Conservation (phyloP, 2,797 vertebrate genomes). For the Pogonophryne albipinna region DNA sequence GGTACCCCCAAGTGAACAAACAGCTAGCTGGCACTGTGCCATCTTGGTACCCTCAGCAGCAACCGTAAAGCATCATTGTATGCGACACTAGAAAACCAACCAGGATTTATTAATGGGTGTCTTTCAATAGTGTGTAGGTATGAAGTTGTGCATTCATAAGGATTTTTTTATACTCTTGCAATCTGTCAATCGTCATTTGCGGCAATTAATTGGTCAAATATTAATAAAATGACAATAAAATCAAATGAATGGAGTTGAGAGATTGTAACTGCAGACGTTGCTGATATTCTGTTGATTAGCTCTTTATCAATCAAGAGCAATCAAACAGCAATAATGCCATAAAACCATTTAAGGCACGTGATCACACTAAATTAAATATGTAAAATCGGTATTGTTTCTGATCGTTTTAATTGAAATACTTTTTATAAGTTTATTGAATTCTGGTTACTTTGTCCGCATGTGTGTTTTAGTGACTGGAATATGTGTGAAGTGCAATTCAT, state of each 20-base stretch:
- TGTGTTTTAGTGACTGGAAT: neutral
- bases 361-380: no score
- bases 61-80: no score
- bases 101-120: neutral
- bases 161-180: neutral
- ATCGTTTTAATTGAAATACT: no score
- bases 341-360: neutral
- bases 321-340: neutral
- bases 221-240: conserved; percentile 4
- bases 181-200: conserved; percentile 23
- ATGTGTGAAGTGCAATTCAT: neutral
- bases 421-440: neutral
- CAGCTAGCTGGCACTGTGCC: no score
- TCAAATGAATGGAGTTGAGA: neutral
- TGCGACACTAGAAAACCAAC: neutral
- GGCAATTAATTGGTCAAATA: conserved; percentile 5
- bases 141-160: neutral
- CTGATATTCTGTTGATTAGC: neutral
- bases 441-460: neutral
- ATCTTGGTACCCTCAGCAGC: no score
- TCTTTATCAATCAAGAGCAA: neutral
- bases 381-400: no score
- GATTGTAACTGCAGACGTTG: neutral
- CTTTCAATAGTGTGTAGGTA: neutral
- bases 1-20: no score